Evolutionary conservation across 2,797 vertebrate species (phyloP).

Genomic region (Lacerta agilis): DNA sequence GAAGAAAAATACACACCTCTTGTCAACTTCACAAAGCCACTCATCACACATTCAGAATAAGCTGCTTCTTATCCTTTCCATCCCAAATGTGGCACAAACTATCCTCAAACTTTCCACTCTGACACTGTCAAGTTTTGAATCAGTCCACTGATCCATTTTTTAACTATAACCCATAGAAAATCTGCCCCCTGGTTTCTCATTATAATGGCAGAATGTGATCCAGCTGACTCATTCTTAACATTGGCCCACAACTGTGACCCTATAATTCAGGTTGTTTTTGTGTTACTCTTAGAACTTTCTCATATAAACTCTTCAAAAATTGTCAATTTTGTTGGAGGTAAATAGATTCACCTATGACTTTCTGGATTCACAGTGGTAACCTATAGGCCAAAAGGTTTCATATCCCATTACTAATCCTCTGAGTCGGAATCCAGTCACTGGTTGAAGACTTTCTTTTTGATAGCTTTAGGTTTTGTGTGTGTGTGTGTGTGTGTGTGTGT

Average conservation of each 20-base stretch:
- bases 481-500: not conserved
- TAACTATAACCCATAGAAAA: not conserved
- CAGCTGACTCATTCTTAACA: too few species aligned
- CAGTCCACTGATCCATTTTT: too few species aligned
- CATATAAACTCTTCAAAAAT: not conserved
- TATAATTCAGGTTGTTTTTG: not conserved
- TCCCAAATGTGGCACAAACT: too few species aligned
- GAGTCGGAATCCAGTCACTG: not conserved
- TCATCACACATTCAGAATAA: too few species aligned
- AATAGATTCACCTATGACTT: slow-evolving; percentile 11
- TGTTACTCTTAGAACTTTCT: not conserved
- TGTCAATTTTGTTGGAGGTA: not conserved
- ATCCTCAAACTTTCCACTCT: too few species aligned
- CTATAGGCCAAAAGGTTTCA: slow-evolving; percentile 16
- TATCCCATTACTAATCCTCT: slow-evolving; percentile 11
- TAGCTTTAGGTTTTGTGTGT: not conserved
- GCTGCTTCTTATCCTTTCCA: too few species aligned
- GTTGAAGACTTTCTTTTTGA: slow-evolving; percentile 21
- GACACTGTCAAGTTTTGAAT: too few species aligned
- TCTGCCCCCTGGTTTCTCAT: too few species aligned
- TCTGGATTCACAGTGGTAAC: not conserved
- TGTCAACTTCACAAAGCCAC: too few species aligned
- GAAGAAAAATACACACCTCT: too few species aligned
- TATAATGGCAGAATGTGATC: too few species aligned
- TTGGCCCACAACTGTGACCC: not conserved